Conservation (phyloP, 2,113 vertebrate genomes). For the Xiphophorus couchianus region DNA sequence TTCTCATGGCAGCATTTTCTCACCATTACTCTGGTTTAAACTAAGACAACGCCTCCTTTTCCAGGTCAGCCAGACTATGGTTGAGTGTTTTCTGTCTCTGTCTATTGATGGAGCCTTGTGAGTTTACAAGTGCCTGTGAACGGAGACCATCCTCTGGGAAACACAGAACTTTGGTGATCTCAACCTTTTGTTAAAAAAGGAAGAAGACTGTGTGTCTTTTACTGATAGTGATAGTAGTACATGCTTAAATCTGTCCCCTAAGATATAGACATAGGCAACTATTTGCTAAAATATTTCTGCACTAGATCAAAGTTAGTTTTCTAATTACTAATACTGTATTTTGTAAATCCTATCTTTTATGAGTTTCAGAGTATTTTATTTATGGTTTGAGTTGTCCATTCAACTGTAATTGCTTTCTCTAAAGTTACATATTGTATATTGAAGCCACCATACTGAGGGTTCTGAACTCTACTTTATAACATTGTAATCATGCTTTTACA, state of each 20-base stretch:
- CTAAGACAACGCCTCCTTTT: slow-evolving; percentile 49
- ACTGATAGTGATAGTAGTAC: neutral
- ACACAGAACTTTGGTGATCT: slow-evolving; percentile 42
- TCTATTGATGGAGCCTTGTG: slow-evolving; percentile 71
- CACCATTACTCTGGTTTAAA: slow-evolving; percentile 56
- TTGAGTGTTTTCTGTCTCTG: slow-evolving; percentile 53
- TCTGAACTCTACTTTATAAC: no score
- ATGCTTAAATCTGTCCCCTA: neutral
- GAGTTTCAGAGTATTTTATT: no score
- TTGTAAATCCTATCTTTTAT: no score
- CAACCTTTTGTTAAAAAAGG: slow-evolving; percentile 45
- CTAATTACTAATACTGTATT: no score
- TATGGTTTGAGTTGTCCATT: no score
- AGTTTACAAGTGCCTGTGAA: slow-evolving; percentile 77
- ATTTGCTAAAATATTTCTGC: no score
- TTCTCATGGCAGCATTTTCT: slow-evolving; percentile 64
- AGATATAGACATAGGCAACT: no score
- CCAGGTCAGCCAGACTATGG: slow-evolving; percentile 59
- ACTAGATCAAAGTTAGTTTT: no score
- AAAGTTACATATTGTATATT: no score
- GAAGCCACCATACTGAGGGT: no score
- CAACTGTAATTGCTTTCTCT: no score
- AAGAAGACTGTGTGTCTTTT: slow-evolving; percentile 50
- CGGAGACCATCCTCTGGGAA: slow-evolving; percentile 56
- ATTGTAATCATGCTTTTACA: no score